Evolutionary conservation across 2,113 vertebrate species (phyloP).

Genomic region (Lophochroa leadbeateri): DNA sequence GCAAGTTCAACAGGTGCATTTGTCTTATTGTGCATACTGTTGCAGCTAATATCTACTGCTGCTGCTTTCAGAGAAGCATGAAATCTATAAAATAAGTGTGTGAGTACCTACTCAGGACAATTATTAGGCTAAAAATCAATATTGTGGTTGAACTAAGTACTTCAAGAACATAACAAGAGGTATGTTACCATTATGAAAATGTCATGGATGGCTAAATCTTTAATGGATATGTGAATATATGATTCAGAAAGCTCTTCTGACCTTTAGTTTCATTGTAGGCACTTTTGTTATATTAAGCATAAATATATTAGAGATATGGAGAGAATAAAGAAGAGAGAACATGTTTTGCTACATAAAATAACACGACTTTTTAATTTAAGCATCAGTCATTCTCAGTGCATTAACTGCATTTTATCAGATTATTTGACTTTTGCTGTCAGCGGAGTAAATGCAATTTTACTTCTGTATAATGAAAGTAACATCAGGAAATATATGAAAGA

Average conservation of each 20-base stretch:
- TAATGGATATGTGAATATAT: not conserved
- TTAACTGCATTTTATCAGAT: conserved; percentile 55
- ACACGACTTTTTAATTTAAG: conserved; percentile 24
- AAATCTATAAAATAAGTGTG: not conserved
- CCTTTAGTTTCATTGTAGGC: not conserved
- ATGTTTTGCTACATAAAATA: not conserved
- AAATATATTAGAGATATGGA: not conserved
- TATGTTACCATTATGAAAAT: not conserved
- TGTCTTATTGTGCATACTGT: not conserved
- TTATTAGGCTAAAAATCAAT: not conserved
- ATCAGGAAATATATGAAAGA: conserved; percentile 61
- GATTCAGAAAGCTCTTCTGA: not conserved
- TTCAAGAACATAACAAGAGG: not conserved
- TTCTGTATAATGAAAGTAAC: conserved; percentile 68
- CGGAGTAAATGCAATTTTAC: conserved; percentile 62
- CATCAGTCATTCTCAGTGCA: conserved; percentile 41
- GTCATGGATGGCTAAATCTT: not conserved
- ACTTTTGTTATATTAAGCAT: not conserved
- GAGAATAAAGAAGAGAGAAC: not conserved
- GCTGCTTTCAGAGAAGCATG: not conserved
- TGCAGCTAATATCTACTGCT: not conserved
- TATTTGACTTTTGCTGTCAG: conserved; percentile 62
- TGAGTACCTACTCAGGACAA: not conserved
- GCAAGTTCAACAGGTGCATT: rapidly evolving
- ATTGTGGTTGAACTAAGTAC: not conserved